Evolutionary conservation across 2,888 invertebrate genomes (phyloP), one percentile per base, ranked within the genome.

Genomic region (Ypsolopha scabrella): DNA sequence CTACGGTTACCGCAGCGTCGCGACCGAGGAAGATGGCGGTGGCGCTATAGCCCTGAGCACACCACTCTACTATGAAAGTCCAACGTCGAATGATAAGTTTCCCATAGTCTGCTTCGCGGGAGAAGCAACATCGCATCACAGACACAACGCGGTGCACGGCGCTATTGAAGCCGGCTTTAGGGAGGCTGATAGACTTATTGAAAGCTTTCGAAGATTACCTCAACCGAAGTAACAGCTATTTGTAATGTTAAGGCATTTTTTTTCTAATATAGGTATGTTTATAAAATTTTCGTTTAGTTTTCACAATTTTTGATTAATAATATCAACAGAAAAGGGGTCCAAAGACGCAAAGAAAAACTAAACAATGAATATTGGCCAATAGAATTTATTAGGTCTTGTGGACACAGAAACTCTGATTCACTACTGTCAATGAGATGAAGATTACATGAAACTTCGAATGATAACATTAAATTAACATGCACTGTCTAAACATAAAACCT

Each of bases 111-210:
- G 90, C 56, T 92, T 92, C 62, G 92, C 90, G 1, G 92, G 92
- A 0, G 92, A 92, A 67, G 90, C 92, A 0, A 89, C 91, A 0
- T 90, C 91, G 11, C 87, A 88, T 47, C 88, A 89, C 58, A 88
- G 85, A 62, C 92, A 89, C 65, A 88, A 89, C 0, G 89, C 91
- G 0, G 92, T 91, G 0, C 93, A 94, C 62, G 93, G 93, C 0
- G 94, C 94, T 0, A 72, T 92, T 0, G 92, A 92, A 64, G 87
- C 90, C n/a, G 94, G 94, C 0, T 89, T 89, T 67, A 87, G 93
- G 38, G 93, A 93, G 66, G 93, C 93, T 1, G 80, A 91, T 11
- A 80, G 92, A 57, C 65, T 92, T 33, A 76, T 85, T 36, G 61
- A 65, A 4, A 66, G 60, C 44, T 73, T 80, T 38, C 24, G 24